Conservation (phyloP, 2,888 invertebrate genomes). For the Cloeon dipterum region DNA sequence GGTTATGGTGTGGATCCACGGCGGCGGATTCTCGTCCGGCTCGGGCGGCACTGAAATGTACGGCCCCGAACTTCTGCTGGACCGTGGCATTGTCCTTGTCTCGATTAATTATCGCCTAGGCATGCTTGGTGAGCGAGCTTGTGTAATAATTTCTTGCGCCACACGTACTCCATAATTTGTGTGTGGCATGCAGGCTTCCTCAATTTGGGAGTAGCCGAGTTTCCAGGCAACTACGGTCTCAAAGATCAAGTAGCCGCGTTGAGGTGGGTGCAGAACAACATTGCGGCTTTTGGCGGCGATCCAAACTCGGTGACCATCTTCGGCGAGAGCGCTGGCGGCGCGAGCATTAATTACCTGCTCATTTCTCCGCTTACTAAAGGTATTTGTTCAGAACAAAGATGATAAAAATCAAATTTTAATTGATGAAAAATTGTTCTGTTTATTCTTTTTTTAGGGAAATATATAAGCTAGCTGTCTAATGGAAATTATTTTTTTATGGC, state of each 20-base stretch:
- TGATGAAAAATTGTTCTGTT: background rate
- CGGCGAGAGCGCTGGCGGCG: background rate
- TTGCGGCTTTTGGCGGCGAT: background rate
- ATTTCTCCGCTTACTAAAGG: background rate
- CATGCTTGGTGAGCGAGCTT: background rate
- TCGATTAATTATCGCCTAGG: background rate
- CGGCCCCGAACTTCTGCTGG: background rate
- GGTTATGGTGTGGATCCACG: background rate
- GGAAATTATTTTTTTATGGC: too few relatives aligned
- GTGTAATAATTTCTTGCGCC: background rate
- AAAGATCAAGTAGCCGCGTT: background rate
- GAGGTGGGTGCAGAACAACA: background rate
- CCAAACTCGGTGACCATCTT: background rate
- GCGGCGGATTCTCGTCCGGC: background rate
- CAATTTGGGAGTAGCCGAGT: background rate
- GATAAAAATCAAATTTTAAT: too few relatives aligned
- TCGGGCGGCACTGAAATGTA: background rate
- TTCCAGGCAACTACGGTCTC: background rate
- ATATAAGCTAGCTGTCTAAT: too few relatives aligned
- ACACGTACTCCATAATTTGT: too few relatives aligned
- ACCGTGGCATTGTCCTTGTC: background rate
- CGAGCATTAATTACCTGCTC: background rate
- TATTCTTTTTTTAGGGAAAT: background rate
- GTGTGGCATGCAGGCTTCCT: conserved; percentile 1
- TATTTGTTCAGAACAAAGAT: background rate